Percentiles rank a stretch among this genome's conserved stretches.
phyloP scores from a whole-genome alignment of 2,113 vertebrate species.

The cat (Felis catus) region F.catus_Fca126_mat1.0 CM031426.1:28477001-28477500 shows the following conservation, averaged over 20 bases:
- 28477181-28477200: background rate
- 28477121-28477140: fast-evolving
- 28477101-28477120: background rate
- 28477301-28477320: too few species aligned
- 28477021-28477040: background rate
- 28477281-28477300: background rate
- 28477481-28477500: background rate
- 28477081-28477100: background rate
- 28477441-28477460: background rate
- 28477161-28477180: background rate
- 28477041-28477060: background rate
- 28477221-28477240: background rate
- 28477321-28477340: background rate
- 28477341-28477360: background rate
- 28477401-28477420: background rate
- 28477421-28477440: background rate
- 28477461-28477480: background rate
- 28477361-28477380: fast-evolving
- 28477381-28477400: background rate
- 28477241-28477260: too few species aligned
- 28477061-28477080: background rate
- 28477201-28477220: background rate
- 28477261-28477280: fast-evolving
- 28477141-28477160: background rate
- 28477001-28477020: background rate